These are phyloP conservation scores for Aegotheles bennettii DNA, from an alignment of 2,113 vertebrate species.

Conservation along the genomic window DNA sequence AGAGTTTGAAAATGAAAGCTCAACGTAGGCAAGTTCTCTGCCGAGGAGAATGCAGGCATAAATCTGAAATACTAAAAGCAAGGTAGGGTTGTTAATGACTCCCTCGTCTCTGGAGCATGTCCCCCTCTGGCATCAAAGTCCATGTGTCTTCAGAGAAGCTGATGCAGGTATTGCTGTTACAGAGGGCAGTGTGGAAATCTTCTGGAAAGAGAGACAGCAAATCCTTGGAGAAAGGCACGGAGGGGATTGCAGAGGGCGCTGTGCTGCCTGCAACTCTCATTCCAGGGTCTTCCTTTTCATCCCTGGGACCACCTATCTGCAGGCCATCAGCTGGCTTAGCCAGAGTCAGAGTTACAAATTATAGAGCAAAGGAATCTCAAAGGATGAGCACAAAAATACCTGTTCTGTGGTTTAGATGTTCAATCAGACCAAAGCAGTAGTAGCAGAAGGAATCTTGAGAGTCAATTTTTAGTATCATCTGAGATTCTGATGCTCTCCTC, in stretches of 20 bases:
- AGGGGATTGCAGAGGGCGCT: fast-evolving
- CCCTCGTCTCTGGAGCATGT: background rate
- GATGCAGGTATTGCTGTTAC: background rate
- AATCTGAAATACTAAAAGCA: background rate
- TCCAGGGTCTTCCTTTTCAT: background rate
- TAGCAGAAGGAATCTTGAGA: background rate
- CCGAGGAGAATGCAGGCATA: background rate
- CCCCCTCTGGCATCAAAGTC: background rate
- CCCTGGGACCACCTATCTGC: background rate
- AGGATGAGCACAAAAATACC: background rate
- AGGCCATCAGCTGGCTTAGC: background rate
- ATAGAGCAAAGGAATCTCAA: background rate
- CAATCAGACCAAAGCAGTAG: background rate
- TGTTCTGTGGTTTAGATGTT: background rate
- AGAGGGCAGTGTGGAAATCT: background rate
- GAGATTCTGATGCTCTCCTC: background rate
- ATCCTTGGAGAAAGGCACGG: background rate
- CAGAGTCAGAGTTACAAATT: background rate
- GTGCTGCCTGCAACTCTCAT: fast-evolving
- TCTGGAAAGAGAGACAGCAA: background rate
- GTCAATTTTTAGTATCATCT: background rate
- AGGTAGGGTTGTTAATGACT: background rate
- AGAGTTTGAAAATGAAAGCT: background rate
- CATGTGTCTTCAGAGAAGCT: background rate
- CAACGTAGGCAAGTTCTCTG: background rate